A percentile compares a stretch with the other conserved stretches of the same genome.
phyloP scores from a whole-genome alignment of 2,888 invertebrate genomes.

The Sesia bembeciformis region DNA sequence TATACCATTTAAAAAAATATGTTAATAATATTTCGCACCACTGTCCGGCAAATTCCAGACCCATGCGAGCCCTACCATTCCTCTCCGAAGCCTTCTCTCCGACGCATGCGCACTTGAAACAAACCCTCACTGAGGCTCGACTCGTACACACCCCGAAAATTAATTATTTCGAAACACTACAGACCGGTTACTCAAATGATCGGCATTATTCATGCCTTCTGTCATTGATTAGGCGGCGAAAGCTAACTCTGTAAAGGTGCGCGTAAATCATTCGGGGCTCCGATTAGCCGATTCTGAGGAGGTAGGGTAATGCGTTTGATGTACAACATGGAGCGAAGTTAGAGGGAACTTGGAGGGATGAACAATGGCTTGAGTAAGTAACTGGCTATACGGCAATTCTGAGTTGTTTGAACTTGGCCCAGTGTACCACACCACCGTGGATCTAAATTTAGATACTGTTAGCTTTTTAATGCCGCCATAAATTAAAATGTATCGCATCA shows the following conservation, averaged over 20 bases:
- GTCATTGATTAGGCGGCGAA: slow-evolving; percentile 33
- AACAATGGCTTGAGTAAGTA: too few relatives aligned
- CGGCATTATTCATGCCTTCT: slow-evolving; percentile 35
- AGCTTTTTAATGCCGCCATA: too few relatives aligned
- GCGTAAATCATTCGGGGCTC: slow-evolving; percentile 6
- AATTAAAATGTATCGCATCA: too few relatives aligned
- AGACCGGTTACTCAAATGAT: slow-evolving; percentile 34
- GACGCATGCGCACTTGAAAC: slow-evolving; percentile 49
- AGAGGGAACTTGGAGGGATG: too few relatives aligned
- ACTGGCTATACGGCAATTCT: too few relatives aligned
- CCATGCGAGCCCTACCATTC: slow-evolving; percentile 35
- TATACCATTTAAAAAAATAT: background rate
- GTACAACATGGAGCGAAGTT: background rate
- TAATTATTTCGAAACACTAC: slow-evolving; percentile 56
- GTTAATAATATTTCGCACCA: background rate
- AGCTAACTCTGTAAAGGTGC: slow-evolving; percentile 13
- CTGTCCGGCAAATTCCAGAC: background rate
- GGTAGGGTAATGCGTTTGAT: background rate
- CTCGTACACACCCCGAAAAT: slow-evolving; percentile 58
- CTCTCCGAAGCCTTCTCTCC: slow-evolving; percentile 28
- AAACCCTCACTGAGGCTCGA: slow-evolving; percentile 34
- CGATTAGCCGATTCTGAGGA: background rate
- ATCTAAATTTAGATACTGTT: too few relatives aligned
- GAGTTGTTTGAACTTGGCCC: too few relatives aligned
- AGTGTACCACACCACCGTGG: too few relatives aligned